Evolutionary conservation across 2,888 invertebrate species (phyloP).

Genomic region (Trissolcus japonicus): DNA sequence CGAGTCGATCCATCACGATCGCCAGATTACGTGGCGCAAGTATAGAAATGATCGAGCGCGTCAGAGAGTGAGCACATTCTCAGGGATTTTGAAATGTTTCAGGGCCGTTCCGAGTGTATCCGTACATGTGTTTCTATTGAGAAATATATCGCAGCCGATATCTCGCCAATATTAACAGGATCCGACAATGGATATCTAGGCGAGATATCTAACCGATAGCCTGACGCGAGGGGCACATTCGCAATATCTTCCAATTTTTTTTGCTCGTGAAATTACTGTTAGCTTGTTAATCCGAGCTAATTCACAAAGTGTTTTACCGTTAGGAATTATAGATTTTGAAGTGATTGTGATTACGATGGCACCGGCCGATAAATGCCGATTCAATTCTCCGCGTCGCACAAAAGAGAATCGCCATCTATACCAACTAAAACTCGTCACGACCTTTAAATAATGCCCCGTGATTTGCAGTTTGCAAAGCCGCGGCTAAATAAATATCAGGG

Average conservation of each 20-base stretch:
- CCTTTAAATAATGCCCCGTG: neutral
- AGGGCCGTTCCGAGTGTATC: constrained; percentile 33
- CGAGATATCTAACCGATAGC: constrained; percentile 42
- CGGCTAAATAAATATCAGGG: no score
- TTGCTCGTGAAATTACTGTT: constrained; percentile 36
- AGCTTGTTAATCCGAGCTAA: constrained; percentile 37
- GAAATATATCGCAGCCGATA: constrained; percentile 33
- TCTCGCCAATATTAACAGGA: constrained; percentile 44
- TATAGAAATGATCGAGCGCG: constrained; percentile 28
- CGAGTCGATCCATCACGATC: constrained; percentile 28
- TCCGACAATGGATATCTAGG: constrained; percentile 43
- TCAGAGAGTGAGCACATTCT: constrained; percentile 24
- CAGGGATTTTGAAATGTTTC: constrained; percentile 48
- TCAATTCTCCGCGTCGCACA: constrained; percentile 17
- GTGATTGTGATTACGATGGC: constrained; percentile 22
- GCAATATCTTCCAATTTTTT: constrained; percentile 27
- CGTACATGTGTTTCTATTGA: constrained; percentile 13
- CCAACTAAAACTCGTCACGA: neutral
- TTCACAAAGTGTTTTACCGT: constrained; percentile 32
- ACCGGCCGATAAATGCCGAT: constrained; percentile 16
- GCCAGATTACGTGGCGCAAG: constrained; percentile 17
- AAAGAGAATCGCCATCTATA: no score
- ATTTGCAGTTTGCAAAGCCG: constrained; percentile 8
- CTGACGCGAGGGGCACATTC: constrained; percentile 31
- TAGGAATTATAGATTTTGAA: constrained; percentile 43